A percentile compares a stretch with the other conserved stretches of the same genome.
Conservation (phyloP, 2,888 invertebrate genomes). For the Cheilosia grossa region DNA sequence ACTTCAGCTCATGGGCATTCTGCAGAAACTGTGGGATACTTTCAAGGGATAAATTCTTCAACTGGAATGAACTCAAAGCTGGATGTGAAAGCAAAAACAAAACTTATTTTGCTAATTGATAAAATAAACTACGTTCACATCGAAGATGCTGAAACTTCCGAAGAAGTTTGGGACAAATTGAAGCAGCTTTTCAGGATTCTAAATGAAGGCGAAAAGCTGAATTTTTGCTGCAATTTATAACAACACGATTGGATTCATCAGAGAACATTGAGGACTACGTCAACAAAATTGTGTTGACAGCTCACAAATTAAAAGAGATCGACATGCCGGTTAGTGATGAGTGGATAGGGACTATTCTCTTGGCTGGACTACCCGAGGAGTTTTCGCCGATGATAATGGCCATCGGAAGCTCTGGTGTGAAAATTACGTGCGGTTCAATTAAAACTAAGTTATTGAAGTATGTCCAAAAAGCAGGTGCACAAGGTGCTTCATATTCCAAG, state of each 20-base stretch:
- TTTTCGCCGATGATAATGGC: conserved; percentile 26
- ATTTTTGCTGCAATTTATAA: background rate
- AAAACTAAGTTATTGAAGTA: too few species aligned
- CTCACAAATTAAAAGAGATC: conserved; percentile 24
- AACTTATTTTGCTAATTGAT: conserved; percentile 52
- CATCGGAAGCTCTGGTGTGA: background rate
- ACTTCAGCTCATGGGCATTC: conserved; percentile 18
- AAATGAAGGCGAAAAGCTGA: conserved; percentile 35
- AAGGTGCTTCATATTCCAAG: conserved; percentile 1
- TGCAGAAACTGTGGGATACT: conserved; percentile 62
- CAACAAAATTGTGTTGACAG: conserved; percentile 8
- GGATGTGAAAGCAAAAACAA: conserved; percentile 34
- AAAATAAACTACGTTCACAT: conserved; percentile 60
- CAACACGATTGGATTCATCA: conserved; percentile 1
- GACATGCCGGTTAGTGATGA: conserved; percentile 10
- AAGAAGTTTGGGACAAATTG: conserved; percentile 62
- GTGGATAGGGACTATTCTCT: background rate
- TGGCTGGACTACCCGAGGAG: background rate
- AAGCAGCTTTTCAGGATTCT: conserved; percentile 52
- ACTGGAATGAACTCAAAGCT: conserved; percentile 3
- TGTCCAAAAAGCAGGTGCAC: background rate
- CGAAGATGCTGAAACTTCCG: conserved; percentile 37
- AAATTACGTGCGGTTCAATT: too few species aligned
- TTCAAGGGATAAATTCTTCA: conserved; percentile 36
- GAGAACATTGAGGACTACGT: conserved; percentile 4